Percentiles rank a stretch among this genome's conserved stretches.
Evolutionary conservation across 2,888 invertebrate genomes (phyloP).

Genomic region (Eurytoma adleriae): DNA sequence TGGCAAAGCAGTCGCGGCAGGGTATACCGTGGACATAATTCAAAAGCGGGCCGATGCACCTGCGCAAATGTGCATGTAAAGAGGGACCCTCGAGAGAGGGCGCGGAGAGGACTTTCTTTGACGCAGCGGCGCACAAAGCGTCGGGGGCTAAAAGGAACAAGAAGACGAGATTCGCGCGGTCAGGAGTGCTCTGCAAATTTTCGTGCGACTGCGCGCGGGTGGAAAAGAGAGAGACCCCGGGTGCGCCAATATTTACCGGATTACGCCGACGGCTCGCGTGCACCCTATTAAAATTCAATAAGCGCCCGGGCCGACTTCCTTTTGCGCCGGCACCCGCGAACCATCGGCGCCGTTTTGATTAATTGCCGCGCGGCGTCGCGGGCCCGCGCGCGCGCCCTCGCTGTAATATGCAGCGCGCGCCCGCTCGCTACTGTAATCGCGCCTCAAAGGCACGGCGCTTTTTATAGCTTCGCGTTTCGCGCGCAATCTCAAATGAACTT

Average conservation of each 20-base stretch:
- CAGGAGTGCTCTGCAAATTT: too few species aligned
- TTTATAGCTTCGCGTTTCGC: background rate
- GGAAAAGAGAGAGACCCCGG: too few species aligned
- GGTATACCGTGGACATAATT: too few species aligned
- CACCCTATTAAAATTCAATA: constrained; percentile 23
- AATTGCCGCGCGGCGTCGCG: constrained; percentile 57
- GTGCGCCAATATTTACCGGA: too few species aligned
- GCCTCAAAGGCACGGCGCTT: constrained; percentile 59
- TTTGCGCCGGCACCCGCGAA: background rate
- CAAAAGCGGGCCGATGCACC: too few species aligned
- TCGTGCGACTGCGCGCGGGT: too few species aligned
- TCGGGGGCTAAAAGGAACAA: too few species aligned
- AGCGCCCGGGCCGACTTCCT: background rate
- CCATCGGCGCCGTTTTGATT: constrained; percentile 61
- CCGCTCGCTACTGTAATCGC: constrained; percentile 62
- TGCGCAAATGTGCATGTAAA: too few species aligned
- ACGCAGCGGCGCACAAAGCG: too few species aligned
- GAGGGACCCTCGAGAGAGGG: background rate
- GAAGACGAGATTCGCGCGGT: too few species aligned
- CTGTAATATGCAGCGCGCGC: background rate
- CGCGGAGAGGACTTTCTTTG: background rate
- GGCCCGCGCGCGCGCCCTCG: background rate
- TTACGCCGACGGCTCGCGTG: background rate
- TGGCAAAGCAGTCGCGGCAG: too few species aligned
- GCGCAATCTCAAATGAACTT: too few species aligned